These are phyloP conservation scores for Peromyscus attwateri DNA, from an alignment of 2,797 vertebrate genomes.

Conservation along the genomic window DNA sequence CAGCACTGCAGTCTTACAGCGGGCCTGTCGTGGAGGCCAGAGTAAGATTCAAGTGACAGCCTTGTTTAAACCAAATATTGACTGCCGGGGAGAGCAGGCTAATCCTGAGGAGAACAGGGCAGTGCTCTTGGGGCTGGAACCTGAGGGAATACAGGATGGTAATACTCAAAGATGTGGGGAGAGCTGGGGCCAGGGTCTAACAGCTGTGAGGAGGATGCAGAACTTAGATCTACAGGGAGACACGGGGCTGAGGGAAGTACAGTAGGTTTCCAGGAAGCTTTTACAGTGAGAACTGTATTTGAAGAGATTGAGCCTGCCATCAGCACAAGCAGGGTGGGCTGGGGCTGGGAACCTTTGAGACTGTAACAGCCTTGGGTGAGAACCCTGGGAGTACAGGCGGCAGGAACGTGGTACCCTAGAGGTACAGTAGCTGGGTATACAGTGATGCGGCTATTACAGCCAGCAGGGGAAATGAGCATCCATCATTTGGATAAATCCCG, in stretches of 20 bases:
- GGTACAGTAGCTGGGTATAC: neutral
- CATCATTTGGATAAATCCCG: neutral
- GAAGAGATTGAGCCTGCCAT: neutral
- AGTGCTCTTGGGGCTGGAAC: neutral
- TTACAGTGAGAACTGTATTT: neutral
- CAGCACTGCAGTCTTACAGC: neutral
- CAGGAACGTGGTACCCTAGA: neutral
- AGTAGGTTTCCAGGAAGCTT: neutral
- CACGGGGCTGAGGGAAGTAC: neutral
- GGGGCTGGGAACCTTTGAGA: neutral
- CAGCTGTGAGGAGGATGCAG: neutral
- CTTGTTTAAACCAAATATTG: constrained; percentile 23
- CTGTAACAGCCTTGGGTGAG: neutral
- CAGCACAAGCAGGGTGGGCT: neutral
- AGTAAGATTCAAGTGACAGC: neutral
- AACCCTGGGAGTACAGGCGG: neutral
- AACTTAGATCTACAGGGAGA: neutral
- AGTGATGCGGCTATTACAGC: neutral
- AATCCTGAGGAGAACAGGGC: neutral
- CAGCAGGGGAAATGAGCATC: neutral
- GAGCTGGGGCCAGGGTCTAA: neutral
- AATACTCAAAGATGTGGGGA: neutral
- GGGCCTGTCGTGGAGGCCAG: neutral
- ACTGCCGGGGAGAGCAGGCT: neutral
- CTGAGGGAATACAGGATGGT: neutral